These are phyloP conservation scores for Apostichopus japonicus DNA, from an alignment of 35 echinoderm and acorn worm genomes.

Conservation along the genomic window DNA sequence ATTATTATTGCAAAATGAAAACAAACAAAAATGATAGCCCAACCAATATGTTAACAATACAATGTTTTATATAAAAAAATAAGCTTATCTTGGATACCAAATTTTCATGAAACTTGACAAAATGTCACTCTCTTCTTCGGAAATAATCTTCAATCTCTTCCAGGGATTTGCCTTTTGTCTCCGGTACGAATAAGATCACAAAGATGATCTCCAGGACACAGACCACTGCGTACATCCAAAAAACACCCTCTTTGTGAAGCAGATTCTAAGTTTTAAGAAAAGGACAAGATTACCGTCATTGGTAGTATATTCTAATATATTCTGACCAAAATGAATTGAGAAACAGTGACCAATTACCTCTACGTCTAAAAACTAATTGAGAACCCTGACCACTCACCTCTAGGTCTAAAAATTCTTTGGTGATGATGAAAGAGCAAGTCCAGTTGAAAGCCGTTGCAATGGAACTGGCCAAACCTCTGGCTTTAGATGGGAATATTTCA, in stretches of 20 bases:
- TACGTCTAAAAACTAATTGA: constrained; percentile 37
- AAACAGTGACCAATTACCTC: constrained; percentile 64
- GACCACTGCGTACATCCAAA: constrained; percentile 89
- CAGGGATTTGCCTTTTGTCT: constrained; percentile 90
- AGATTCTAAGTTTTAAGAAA: no score
- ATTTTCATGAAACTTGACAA: no score
- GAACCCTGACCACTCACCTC: constrained; percentile 60
- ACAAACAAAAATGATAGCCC: no score
- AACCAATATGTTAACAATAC: no score
- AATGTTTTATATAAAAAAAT: no score
- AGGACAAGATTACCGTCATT: no score
- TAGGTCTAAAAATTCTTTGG: constrained; percentile 71
- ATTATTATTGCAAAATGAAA: no score
- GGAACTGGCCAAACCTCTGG: constrained; percentile 70
- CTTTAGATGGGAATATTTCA: constrained; percentile 95
- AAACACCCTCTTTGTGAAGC: constrained; percentile 61
- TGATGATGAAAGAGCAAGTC: constrained; percentile 89
- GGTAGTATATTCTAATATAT: no score
- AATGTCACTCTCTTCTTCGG: constrained; percentile 23
- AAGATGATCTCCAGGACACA: constrained; percentile 81
- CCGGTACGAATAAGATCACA: constrained; percentile 83
- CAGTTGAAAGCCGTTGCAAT: constrained; percentile 89
- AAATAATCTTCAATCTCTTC: constrained; percentile 83
- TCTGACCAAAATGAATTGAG: no score
- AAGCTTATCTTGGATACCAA: no score